These are phyloP conservation scores for Maniola hyperantus DNA, from an alignment of 2,888 invertebrate genomes.

Conservation along the genomic window DNA sequence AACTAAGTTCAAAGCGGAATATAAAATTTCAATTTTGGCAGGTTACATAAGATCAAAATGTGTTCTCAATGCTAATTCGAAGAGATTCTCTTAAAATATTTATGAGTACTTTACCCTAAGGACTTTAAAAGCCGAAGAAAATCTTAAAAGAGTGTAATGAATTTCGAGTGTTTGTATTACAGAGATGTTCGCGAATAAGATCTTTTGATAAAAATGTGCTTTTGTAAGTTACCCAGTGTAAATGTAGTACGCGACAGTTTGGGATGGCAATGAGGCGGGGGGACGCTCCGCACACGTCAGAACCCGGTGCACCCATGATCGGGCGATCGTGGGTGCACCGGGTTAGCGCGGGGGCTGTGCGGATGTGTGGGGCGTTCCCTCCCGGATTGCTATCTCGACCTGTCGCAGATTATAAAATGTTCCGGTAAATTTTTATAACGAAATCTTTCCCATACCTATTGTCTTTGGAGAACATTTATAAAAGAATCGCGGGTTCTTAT, in stretches of 20 bases:
- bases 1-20: not conserved
- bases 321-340: too few relatives aligned
- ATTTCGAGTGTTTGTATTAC: slow-evolving; percentile 17
- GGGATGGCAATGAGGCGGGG: too few relatives aligned
- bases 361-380: too few relatives aligned
- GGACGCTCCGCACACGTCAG: too few relatives aligned
- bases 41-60: slow-evolving; percentile 14
- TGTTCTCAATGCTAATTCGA: slow-evolving; percentile 12
- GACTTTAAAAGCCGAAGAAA: slow-evolving; percentile 3
- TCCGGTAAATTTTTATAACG: not conserved
- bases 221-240: not conserved
- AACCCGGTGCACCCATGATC: too few relatives aligned
- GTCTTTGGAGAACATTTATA: too few relatives aligned
- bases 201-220: not conserved
- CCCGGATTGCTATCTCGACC: too few relatives aligned
- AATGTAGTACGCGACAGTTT: too few relatives aligned
- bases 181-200: slow-evolving; percentile 4
- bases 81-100: slow-evolving; percentile 21
- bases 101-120: slow-evolving; percentile 11
- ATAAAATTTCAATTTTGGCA: slow-evolving; percentile 7
- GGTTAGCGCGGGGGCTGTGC: too few relatives aligned
- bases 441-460: not conserved
- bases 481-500: too few relatives aligned
- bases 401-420: too few relatives aligned
- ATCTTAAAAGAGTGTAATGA: slow-evolving; percentile 16